Evolutionary conservation across 2,888 invertebrate genomes (phyloP).

Genomic region (Trichacis sp.): DNA sequence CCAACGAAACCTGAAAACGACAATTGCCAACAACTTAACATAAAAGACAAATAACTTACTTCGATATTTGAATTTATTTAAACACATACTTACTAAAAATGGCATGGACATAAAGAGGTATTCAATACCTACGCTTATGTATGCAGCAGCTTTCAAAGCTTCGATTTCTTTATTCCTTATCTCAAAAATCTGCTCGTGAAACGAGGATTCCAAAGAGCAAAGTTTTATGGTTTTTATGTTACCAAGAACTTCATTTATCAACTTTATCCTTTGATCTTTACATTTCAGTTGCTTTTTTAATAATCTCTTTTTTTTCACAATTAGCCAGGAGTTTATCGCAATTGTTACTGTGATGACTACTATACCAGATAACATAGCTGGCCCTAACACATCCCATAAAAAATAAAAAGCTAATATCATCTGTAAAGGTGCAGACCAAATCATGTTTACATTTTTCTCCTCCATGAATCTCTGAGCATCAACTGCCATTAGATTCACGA

Average conservation of each 20-base stretch:
- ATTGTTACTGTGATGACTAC: slow-evolving; percentile 94
- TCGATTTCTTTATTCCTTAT: slow-evolving; percentile 91
- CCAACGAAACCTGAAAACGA: slow-evolving; percentile 88
- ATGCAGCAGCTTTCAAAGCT: slow-evolving; percentile 88
- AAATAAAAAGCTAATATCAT: slow-evolving; percentile 87
- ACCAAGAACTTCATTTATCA: slow-evolving; percentile 93
- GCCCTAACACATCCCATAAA: slow-evolving; percentile 84
- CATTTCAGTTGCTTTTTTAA: slow-evolving; percentile 92
- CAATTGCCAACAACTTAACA: too few species aligned
- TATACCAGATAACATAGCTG: slow-evolving; percentile 90
- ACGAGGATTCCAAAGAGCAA: slow-evolving; percentile 96
- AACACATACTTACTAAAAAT: too few species aligned
- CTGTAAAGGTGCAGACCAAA: slow-evolving; percentile 93
- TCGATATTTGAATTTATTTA: too few species aligned
- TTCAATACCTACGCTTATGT: too few species aligned
- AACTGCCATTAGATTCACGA: slow-evolving; percentile 92
- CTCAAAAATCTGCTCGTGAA: slow-evolving; percentile 87
- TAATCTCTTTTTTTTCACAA: slow-evolving; percentile 82
- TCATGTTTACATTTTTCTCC: slow-evolving; percentile 86
- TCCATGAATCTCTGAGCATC: slow-evolving; percentile 91
- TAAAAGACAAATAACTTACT: too few species aligned
- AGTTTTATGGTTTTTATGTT: slow-evolving; percentile 94
- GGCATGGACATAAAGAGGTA: too few species aligned
- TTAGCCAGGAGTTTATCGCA: slow-evolving; percentile 88
- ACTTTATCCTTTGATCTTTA: slow-evolving; percentile 92